Percentiles rank a stretch among this genome's conserved stretches.
Conservation (phyloP, 2,113 vertebrate genomes). For the Neotragus moschatus region DNA sequence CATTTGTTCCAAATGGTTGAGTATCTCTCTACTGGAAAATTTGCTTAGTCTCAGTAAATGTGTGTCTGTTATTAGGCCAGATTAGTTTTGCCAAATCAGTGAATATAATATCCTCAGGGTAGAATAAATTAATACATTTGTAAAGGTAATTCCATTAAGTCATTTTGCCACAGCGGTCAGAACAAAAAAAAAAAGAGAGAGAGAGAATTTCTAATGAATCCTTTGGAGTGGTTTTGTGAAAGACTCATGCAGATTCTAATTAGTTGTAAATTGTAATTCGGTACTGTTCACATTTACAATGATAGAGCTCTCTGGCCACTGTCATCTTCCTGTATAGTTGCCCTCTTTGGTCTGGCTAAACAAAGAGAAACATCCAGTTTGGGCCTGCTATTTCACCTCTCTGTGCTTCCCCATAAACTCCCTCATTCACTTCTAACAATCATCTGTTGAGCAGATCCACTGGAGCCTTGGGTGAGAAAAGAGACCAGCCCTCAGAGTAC, state of each 20-base stretch:
- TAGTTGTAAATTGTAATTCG: neutral
- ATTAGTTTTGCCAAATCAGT: conserved; percentile 67
- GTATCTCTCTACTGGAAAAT: conserved; percentile 58
- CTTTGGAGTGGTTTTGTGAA: conserved; percentile 33
- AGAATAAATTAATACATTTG: conserved; percentile 47
- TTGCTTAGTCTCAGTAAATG: conserved; percentile 63
- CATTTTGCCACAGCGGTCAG: conserved; percentile 30
- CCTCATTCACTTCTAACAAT: too few relatives aligned
- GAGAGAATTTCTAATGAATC: neutral
- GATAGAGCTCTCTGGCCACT: neutral
- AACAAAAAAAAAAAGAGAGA: neutral
- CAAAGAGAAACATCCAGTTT: too few relatives aligned
- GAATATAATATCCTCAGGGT: conserved; percentile 49
- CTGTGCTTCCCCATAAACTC: too few relatives aligned
- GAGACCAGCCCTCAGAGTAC: too few relatives aligned
- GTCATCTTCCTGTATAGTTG: neutral
- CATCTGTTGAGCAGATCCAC: too few relatives aligned
- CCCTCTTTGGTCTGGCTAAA: neutral
- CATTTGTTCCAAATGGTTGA: conserved; percentile 70
- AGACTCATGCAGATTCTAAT: neutral
- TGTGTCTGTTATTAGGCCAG: conserved; percentile 21
- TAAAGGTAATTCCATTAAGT: conserved; percentile 48
- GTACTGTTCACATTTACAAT: neutral
- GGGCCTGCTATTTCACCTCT: too few relatives aligned
- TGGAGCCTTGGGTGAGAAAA: too few relatives aligned